Base-by-base conservation (phyloP, 53 echinoderm and acorn worm genomes). In the Pentamera pediparva region DNA sequence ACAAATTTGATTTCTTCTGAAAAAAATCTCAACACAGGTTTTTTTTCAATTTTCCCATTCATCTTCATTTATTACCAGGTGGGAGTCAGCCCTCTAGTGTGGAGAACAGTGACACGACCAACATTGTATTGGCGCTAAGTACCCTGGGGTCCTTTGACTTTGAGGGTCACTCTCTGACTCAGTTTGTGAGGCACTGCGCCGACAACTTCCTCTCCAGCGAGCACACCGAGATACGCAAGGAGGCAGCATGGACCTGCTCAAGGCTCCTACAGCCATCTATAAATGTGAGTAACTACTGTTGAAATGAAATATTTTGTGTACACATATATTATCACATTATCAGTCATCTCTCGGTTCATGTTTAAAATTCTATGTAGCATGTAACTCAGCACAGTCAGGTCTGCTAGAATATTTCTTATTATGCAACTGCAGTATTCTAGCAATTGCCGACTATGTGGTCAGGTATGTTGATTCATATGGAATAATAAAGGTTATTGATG, bases 111-210 rank as follows among this genome's bases (percentile, higher is more conserved):
- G 96, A 95, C 75, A 85, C 79, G 54, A 95, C 85, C 41, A 95
- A 87, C 70, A 95, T 85, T 4, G 96, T 95, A 39, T 78, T 95
- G 25, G 96, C 96, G 11, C 80, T 95, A 0, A 76, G 85, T 39
- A 95, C 96, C n/a, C 76, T 95, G 32, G 96, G 96, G 3, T 90
- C 75, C 73, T 95, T 95, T 81, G 96, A 95, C 81, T 95, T 95
- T 80, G 96, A 95, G 58, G 96, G 96, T 43, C 90, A 95, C 73
- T 90, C 96, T 33, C 69, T 95, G 75, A 95, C 96, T 50, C 96
- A 95, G 86, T 95, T 95, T 88, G 96, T 95, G 18, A 87, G 96
- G 15, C 96, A 95, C 69, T 95, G 96, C 33, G 96, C 96, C 0
- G 96, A 95, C 57, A 90, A 90, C 57, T 91, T 90, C 83, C 74